phyloP scores from a whole-genome alignment of 2,888 invertebrate species.

The Melitaea athalia region DNA sequence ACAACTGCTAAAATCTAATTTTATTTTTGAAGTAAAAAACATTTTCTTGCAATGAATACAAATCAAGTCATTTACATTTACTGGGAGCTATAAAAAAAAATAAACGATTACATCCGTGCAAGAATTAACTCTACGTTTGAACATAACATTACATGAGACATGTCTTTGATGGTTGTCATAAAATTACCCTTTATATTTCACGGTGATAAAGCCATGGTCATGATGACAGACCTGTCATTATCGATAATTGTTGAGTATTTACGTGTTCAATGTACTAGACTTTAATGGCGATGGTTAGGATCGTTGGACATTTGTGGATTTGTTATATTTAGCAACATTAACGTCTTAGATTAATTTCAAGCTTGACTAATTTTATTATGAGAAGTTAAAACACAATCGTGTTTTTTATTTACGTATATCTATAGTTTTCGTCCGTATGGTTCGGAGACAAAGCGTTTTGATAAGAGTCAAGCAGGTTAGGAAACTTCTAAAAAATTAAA shows the following conservation, averaged over 20 bases:
- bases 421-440: too few relatives aligned
- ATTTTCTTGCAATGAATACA: background rate
- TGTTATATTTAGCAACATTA: background rate
- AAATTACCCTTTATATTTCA: conserved; percentile 25
- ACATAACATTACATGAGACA: conserved; percentile 18
- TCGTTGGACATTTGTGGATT: background rate
- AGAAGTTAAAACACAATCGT: too few relatives aligned
- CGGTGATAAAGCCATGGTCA: conserved; percentile 26
- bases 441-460: too few relatives aligned
- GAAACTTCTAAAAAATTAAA: too few relatives aligned
- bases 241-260: conserved; percentile 22
- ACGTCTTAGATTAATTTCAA: too few relatives aligned
- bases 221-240: conserved; percentile 17
- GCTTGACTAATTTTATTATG: too few relatives aligned
- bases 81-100: background rate
- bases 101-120: conserved; percentile 3
- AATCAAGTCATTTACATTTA: background rate
- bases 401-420: too few relatives aligned
- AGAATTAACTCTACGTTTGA: background rate
- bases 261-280: conserved; percentile 15
- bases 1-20: too few relatives aligned
- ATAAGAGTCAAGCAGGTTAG: too few relatives aligned
- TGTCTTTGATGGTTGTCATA: conserved; percentile 75
- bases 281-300: conserved; percentile 12
- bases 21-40: background rate